Evolutionary conservation across 1,140 invertebrate species (phyloP), one percentile per base, ranked within the genome.

Genomic region (Drosophila albomicans): DNA sequence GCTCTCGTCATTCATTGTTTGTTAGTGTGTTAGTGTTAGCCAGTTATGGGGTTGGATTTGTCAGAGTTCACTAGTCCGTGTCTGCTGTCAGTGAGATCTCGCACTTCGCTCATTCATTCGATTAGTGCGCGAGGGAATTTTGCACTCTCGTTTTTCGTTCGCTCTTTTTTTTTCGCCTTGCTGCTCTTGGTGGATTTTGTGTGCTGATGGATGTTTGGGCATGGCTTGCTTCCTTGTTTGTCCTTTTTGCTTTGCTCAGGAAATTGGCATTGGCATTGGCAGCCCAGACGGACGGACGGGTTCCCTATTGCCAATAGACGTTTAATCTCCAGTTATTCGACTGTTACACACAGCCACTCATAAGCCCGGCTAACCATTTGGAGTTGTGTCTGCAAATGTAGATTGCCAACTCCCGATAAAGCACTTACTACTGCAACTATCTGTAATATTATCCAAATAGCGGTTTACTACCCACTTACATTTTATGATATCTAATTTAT

Each of bases 31-130:
- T 25, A 11, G 13, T 25, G 16, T 30, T 35, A 15, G 13, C 35
- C 20, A 25, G 16, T 30, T 35, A 32, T 54, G 11, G 72, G 54
- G 54, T 35, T 38, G 20, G 38, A 35, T 52, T 64, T 65, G 49
- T 52, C 10, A 48, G 41, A 41, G 45, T 16, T 16, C 48, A 30
- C 38, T 15, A 35, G 41, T 66, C 16, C 45, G 32, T 58, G 11
- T 51, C 20, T 25, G 38, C 25, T 65, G 49, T 28, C 65, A 59
- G 15, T 25, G 20, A 20, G 43, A 71, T 20, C 69, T 62, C 28
- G 32, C 51, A 70, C 59, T 64, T 62, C 71, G 65, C 52, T 65
- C 72, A 70, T 75, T 69, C 72, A 75, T 78, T 78, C 72, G 72
- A 78, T 78, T 75, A 75, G 68, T 62, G 73, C 8, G n/a, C 25